Percentiles rank a stretch among this genome's conserved stretches.
phyloP scores from a whole-genome alignment of 1,140 invertebrate species.

The Colletes gigas region DNA sequence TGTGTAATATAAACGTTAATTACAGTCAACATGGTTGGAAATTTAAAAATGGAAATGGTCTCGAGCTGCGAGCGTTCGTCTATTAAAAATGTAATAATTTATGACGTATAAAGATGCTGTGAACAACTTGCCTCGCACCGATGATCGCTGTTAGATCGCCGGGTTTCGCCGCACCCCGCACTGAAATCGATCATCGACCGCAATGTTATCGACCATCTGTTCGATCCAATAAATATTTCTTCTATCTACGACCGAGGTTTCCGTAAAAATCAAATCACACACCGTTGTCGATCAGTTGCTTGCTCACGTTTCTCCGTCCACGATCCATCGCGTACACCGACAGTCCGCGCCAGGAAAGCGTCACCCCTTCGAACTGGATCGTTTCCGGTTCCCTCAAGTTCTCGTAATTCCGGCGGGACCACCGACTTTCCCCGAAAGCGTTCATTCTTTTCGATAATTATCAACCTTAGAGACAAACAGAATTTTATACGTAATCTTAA shows the following conservation, averaged over 20 bases:
- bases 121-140: conserved; percentile 88
- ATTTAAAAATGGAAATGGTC: too few species aligned
- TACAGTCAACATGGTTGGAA: too few species aligned
- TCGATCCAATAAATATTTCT: background rate
- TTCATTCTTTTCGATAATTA: conserved; percentile 3
- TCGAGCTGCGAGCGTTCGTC: too few species aligned
- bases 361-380: conserved; percentile 44
- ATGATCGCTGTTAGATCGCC: conserved; percentile 94
- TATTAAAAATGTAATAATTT: too few species aligned
- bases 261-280: conserved; percentile 33
- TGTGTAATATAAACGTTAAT: too few species aligned
- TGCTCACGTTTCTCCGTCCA: conserved; percentile 60
- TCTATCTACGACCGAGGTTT: background rate
- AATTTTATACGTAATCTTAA: too few species aligned
- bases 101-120: too few species aligned
- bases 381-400: background rate
- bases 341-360: conserved; percentile 72
- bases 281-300: conserved; percentile 76
- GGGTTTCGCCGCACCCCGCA: conserved; percentile 88
- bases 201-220: background rate
- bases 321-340: conserved; percentile 73
- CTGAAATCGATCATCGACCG: conserved; percentile 75
- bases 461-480: too few species aligned
- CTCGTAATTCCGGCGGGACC: background rate
- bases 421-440: background rate